phyloP scores from a whole-genome alignment of 1,140 invertebrate genomes.

The Drosophila subobscura region DNA sequence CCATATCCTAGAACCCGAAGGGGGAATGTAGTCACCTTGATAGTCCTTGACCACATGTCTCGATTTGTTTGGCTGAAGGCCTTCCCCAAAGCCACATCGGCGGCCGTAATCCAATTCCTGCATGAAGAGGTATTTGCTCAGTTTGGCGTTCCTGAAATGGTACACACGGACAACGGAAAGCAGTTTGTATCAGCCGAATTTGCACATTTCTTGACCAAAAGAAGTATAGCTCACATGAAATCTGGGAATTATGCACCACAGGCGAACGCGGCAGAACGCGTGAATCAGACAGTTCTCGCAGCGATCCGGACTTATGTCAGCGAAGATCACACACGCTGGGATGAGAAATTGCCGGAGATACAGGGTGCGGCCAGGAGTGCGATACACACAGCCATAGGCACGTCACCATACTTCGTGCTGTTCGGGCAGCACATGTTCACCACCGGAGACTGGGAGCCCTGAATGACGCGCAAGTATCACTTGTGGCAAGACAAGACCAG shows the following conservation, averaged over 20 bases:
- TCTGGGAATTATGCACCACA: not conserved
- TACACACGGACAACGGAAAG: slow-evolving; percentile 18
- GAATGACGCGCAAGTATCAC: not conserved
- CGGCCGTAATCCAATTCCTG: slow-evolving; percentile 4
- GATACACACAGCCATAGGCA: not conserved
- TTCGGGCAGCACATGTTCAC: slow-evolving; percentile 1
- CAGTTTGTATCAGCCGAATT: slow-evolving; percentile 21
- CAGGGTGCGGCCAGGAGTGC: not conserved
- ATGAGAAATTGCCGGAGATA: not conserved
- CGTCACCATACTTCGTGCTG: not conserved
- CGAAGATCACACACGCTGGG: too few species aligned
- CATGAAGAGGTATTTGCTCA: slow-evolving; percentile 5
- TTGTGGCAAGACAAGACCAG: not conserved
- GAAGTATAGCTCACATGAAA: not conserved
- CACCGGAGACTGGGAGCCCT: not conserved
- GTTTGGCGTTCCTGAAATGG: slow-evolving; percentile 13
- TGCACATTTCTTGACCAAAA: not conserved
- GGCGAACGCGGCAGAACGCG: not conserved
- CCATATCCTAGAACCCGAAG: slow-evolving; percentile 21
- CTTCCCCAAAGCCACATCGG: not conserved
- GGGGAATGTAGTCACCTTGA: slow-evolving; percentile 19
- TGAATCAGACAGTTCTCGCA: too few species aligned
- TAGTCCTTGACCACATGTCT: slow-evolving; percentile 25
- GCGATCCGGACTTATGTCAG: too few species aligned
- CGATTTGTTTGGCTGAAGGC: slow-evolving; percentile 21